Evolutionary conservation across 2,888 invertebrate species (phyloP), one percentile per base, ranked within the genome.

Genomic region (Diarsia dahlii): DNA sequence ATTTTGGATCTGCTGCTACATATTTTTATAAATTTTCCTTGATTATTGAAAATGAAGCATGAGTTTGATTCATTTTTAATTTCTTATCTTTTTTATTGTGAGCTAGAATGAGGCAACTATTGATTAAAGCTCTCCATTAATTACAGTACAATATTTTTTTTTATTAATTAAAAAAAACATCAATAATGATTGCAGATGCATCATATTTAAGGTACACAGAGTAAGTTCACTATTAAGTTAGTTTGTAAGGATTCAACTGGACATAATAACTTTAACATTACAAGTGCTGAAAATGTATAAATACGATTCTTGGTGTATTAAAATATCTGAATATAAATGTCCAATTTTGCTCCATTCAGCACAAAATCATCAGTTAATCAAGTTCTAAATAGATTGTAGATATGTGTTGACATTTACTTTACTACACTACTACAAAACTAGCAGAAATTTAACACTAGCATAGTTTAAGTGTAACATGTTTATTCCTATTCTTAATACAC

Each of bases 161-260:
- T 71, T 15, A 39, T 39, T 39, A 39, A 8, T 39, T 39, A 8
- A 5, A 39, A 23, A 28, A 62, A 15, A 45, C 39, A 20, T 72
- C 18, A 69, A 56, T 81, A 81, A 77, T 81, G 82, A 76, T 85
- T 91, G 90, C 88, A 90, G 90, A 82, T 91, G 88, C 82, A 87
- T 86, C 91, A 91, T 92, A 89, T 87, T 81, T 69, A 50, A 81
- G 80, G 85, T 84, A 84, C 85, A 82, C 78, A 82, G 79, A 84
- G 78, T 91, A 91, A 91, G 87, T 88, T 89, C 79, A 82, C 76
- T 88, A 80, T 69, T 91, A 92, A 91, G 90, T 87, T 93, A 92
- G 90, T 83, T 83, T 81, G 67, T 92, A 92, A 92, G 92, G 76
- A 87, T 89, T 87, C 74, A 90, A 89, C 88, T 89, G 89, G 89